Base-by-base conservation (phyloP, 2,797 vertebrate species). In the Acrossocheilus fasciatus region DNA sequence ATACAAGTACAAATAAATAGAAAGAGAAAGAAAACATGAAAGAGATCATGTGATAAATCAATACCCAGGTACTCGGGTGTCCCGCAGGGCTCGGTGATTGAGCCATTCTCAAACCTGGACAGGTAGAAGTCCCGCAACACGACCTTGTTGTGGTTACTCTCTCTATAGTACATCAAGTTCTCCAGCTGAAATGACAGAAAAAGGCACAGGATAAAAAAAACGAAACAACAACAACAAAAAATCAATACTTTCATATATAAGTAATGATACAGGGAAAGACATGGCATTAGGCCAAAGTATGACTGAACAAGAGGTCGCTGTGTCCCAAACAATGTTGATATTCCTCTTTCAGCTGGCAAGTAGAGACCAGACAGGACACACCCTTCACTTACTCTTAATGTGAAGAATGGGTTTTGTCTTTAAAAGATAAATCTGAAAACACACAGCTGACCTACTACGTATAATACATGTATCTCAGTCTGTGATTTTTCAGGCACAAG, bases 41-140 rank as follows among this genome's bases (percentile, higher is more conserved):
- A 62, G 11, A 14, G 4, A 81, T 81, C 6, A 57, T 69, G 66
- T 73, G 36, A 76, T 34, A n/a, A 41, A 76, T 80, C 39, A 66
- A 20, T 94, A 97, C 96, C 96, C 30, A 97, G 91, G 84, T 97
- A 97, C 88, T 97, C 97, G 0, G 97, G 97, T 41, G 97, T 97
- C 91, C 97, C 97, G 79, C 97, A 97, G 1, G 96, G 97, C 85
- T 97, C 97, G 15, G 96, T 97, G 87, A 97, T 96, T n/a, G 96
- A 93, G 69, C 96, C 96, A 0, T 96, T 97, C 91, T 97, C 97
- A 92, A 97, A 96, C 87, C 95, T 95, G 68, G 97, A 97, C 82
- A 97, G 92, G 92, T 97, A 97, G 92, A 97, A 97, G 91, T 97
- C 97, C 83, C 97, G 94, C 87, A 97, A 91, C 57, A 97, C 96